Conservation (phyloP, 1,140 invertebrate genomes). For the Trichonephila clavipes region DNA sequence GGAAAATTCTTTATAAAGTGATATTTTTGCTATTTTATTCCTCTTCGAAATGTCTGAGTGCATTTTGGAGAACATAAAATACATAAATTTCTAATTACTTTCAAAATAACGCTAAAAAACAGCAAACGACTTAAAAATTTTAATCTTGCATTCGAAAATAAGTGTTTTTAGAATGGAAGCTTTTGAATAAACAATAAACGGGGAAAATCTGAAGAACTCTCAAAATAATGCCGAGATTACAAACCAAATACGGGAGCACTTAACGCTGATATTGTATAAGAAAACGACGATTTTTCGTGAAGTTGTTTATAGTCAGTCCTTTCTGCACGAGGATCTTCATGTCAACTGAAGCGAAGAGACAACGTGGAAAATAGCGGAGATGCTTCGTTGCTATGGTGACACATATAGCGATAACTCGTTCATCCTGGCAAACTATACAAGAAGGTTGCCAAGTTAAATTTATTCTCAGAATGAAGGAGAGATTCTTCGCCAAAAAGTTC, state of each 20-base stretch:
- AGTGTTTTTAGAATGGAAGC: no score
- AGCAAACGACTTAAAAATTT: no score
- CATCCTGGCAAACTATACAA: conserved; percentile 45
- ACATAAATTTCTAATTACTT: not conserved
- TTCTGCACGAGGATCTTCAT: conserved; percentile 10
- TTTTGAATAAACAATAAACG: no score
- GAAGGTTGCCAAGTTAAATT: conserved; percentile 42
- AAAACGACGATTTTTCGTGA: not conserved
- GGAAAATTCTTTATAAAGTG: not conserved
- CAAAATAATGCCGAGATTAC: not conserved
- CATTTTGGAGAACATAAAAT: not conserved
- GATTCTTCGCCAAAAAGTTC: conserved; percentile 52
- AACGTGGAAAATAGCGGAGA: conserved; percentile 74
- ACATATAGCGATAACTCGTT: conserved; percentile 65
- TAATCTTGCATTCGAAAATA: no score
- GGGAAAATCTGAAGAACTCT: not conserved
- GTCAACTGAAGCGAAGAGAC: conserved; percentile 72
- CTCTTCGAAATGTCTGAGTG: not conserved
- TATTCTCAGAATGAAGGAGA: conserved; percentile 54
- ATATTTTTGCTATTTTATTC: no score
- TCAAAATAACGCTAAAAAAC: not conserved
- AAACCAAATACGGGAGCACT: not conserved
- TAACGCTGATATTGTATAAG: not conserved
- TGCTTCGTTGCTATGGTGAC: conserved; percentile 71
- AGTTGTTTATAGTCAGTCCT: conserved; percentile 62